A percentile compares a stretch with the other conserved stretches of the same genome.
Evolutionary conservation across 2,113 vertebrate genomes (phyloP).

Genomic region (Petrocephalus zakoni): DNA sequence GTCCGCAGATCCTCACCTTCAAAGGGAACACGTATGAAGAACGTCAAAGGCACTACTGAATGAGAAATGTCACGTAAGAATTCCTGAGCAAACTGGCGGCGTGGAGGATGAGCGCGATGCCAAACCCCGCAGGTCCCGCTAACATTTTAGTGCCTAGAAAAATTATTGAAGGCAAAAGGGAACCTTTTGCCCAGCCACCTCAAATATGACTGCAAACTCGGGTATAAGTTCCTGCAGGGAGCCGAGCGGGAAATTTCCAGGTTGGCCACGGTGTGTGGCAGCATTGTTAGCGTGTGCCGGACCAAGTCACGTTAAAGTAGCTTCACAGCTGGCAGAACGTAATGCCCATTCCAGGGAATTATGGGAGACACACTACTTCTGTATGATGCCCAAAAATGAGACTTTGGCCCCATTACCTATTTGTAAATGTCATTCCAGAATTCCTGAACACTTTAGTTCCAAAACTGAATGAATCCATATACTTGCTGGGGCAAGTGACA

Average conservation of each 20-base stretch:
- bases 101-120: not conserved
- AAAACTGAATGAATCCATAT: not conserved
- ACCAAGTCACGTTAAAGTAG: not conserved
- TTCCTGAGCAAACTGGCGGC: not conserved
- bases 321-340: not conserved
- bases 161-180: not conserved
- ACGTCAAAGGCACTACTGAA: not conserved
- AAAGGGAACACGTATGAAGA: not conserved
- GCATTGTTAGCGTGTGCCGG: not conserved
- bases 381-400: not conserved
- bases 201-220: not conserved
- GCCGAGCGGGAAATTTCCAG: not conserved
- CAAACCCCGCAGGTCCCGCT: not conserved
- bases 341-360: not conserved
- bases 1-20: not conserved
- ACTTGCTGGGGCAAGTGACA: not conserved
- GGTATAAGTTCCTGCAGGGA: not conserved
- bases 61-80: not conserved
- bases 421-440: not conserved
- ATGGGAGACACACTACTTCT: not conserved
- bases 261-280: not conserved
- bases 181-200: not conserved
- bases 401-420: not conserved
- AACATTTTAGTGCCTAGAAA: not conserved
- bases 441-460: not conserved